These are phyloP conservation scores for Lepidocyrtinus sp. DNA, from an alignment of 2,888 invertebrate species.

Conservation along the genomic window DNA sequence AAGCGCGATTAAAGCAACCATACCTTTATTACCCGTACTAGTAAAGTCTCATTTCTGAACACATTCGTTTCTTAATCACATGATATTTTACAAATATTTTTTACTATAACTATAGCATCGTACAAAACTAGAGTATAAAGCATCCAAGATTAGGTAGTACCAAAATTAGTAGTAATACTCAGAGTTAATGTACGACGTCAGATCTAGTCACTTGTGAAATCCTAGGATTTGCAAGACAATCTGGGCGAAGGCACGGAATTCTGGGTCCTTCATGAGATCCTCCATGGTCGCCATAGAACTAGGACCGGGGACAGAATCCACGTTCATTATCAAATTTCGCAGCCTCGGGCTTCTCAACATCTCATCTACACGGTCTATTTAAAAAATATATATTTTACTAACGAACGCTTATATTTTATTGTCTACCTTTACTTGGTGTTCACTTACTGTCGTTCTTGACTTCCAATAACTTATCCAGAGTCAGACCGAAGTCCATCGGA, in stretches of 20 bases:
- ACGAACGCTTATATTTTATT: not conserved
- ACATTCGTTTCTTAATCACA: not conserved
- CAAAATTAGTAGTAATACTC: not conserved
- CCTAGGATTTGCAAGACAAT: conserved; percentile 25
- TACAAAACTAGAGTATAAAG: not conserved
- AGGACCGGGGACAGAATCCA: no score
- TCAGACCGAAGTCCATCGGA: no score
- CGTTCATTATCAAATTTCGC: conserved; percentile 18
- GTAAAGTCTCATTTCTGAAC: not conserved
- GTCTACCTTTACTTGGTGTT: not conserved
- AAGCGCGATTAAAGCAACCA: conserved; percentile 32
- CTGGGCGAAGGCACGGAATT: conserved; percentile 33
- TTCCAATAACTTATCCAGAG: conserved; percentile 23
- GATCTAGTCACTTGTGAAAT: not conserved
- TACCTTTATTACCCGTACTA: not conserved
- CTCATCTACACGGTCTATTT: conserved; percentile 18
- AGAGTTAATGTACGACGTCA: no score
- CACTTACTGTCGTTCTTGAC: conserved; percentile 37
- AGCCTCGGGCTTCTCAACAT: conserved; percentile 26
- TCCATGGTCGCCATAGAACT: conserved; percentile 24
- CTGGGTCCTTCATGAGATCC: conserved; percentile 50
- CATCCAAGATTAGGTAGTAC: no score
- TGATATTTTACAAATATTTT: not conserved
- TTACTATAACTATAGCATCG: not conserved
- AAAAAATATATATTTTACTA: not conserved